These are phyloP conservation scores for Brachypteracias leptosomus DNA, from an alignment of 2,113 vertebrate genomes.

Conservation along the genomic window DNA sequence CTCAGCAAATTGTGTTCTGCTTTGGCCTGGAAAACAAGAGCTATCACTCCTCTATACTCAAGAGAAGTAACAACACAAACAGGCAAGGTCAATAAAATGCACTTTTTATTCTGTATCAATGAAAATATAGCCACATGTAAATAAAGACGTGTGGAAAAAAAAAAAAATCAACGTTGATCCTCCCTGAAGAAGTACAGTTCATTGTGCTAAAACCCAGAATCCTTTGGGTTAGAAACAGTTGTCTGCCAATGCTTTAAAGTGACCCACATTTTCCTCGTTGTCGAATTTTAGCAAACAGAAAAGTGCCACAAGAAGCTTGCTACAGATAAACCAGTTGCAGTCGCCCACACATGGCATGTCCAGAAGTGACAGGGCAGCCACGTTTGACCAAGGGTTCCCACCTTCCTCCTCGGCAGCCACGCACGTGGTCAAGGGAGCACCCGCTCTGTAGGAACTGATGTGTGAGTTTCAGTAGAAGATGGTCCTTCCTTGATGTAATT, in stretches of 20 bases:
- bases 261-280: conserved; percentile 38
- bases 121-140: conserved; percentile 82
- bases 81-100: conserved; percentile 75
- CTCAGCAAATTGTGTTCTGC: not conserved
- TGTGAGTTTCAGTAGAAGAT: conserved; percentile 10
- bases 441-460: not conserved
- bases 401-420: not conserved
- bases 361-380: not conserved
- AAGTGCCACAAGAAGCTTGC: conserved; percentile 53
- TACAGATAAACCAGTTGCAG: conserved; percentile 9
- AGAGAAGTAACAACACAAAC: not conserved
- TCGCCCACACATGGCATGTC: not conserved
- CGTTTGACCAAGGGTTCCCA: not conserved
- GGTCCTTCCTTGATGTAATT: conserved; percentile 1
- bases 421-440: not conserved
- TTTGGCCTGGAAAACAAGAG: not conserved
- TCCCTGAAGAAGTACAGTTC: conserved; percentile 80
- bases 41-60: not conserved
- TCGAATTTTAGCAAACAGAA: conserved; percentile 53
- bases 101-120: conserved; percentile 80
- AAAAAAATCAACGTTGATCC: conserved; percentile 67
- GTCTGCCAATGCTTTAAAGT: conserved; percentile 71
- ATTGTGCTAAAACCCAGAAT: conserved; percentile 81
- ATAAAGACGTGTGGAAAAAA: conserved; percentile 70
- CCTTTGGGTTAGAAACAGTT: conserved; percentile 73